Evolutionary conservation across 2,797 vertebrate species (phyloP).

Genomic region (Tragelaphus oryx): DNA sequence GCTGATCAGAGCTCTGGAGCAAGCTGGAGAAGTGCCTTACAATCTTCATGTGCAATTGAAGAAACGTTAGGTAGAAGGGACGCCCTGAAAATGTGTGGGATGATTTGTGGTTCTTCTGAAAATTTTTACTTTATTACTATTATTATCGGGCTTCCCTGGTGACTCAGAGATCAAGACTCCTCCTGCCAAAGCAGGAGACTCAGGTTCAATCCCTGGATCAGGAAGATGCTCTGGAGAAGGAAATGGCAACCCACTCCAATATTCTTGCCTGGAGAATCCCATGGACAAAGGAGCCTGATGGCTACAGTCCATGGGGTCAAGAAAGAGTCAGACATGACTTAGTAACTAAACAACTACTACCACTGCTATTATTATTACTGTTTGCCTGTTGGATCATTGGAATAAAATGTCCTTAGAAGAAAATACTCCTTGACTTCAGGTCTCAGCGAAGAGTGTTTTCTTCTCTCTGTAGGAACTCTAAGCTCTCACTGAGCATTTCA

Average conservation of each 20-base stretch:
- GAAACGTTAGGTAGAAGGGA: constrained; percentile 66
- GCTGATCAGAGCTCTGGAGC: constrained; percentile 83
- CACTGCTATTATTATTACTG: background rate
- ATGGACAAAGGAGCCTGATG: background rate
- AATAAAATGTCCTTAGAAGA: constrained; percentile 48
- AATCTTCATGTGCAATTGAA: constrained; percentile 67
- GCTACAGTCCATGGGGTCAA: background rate
- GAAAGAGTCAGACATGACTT: background rate
- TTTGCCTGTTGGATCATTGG: background rate
- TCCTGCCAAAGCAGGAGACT: background rate
- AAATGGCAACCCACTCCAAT: background rate
- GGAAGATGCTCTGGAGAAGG: background rate
- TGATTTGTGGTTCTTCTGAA: background rate
- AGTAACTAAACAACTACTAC: background rate
- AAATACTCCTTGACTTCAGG: constrained; percentile 52
- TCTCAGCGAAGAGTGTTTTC: constrained; percentile 37
- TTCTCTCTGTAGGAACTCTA: constrained; percentile 31
- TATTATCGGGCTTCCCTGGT: background rate
- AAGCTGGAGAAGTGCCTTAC: constrained; percentile 73
- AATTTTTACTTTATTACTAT: background rate
- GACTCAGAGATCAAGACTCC: background rate
- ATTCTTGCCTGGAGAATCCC: background rate
- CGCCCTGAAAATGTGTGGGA: constrained; percentile 2
- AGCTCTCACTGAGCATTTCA: background rate
- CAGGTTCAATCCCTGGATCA: background rate